Percentiles rank a stretch among this genome's conserved stretches.
Conservation (phyloP, 2,797 vertebrate genomes). For the Taenioides sp. region DNA sequence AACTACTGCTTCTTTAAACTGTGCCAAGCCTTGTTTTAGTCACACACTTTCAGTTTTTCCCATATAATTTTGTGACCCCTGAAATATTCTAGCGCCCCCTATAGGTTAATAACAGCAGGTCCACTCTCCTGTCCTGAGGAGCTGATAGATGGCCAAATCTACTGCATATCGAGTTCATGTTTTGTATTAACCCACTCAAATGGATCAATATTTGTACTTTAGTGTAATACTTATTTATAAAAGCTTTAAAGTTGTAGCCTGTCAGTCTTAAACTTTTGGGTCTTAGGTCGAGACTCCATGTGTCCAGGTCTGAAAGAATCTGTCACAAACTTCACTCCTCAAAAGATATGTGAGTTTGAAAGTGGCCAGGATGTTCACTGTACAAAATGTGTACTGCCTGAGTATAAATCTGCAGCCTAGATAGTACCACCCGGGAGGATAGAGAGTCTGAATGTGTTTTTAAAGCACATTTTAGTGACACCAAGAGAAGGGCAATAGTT, state of each 20-base stretch:
- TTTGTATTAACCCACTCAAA: neutral
- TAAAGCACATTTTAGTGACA: neutral
- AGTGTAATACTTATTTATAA: neutral
- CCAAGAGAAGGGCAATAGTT: conserved; percentile 3
- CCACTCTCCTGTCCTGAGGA: neutral
- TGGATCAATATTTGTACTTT: neutral
- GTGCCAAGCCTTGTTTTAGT: too few relatives aligned
- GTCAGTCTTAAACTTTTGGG: neutral
- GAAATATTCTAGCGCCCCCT: neutral
- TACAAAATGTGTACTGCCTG: conserved; percentile 19
- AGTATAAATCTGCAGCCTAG: conserved; percentile 38
- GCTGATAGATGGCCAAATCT: neutral
- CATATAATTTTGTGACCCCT: neutral
- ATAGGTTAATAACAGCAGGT: neutral
- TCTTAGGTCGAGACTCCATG: neutral
- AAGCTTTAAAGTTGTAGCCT: neutral
- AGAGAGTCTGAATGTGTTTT: neutral
- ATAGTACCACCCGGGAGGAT: conserved; percentile 30
- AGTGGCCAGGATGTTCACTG: neutral
- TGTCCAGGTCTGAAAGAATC: neutral
- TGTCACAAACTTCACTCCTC: neutral
- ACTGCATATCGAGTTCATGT: neutral
- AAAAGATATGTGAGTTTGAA: neutral
- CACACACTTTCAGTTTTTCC: neutral
- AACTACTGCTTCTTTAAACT: too few relatives aligned